These are phyloP conservation scores for Dastarcus helophoroides DNA, from an alignment of 2,888 invertebrate genomes.

Conservation along the genomic window DNA sequence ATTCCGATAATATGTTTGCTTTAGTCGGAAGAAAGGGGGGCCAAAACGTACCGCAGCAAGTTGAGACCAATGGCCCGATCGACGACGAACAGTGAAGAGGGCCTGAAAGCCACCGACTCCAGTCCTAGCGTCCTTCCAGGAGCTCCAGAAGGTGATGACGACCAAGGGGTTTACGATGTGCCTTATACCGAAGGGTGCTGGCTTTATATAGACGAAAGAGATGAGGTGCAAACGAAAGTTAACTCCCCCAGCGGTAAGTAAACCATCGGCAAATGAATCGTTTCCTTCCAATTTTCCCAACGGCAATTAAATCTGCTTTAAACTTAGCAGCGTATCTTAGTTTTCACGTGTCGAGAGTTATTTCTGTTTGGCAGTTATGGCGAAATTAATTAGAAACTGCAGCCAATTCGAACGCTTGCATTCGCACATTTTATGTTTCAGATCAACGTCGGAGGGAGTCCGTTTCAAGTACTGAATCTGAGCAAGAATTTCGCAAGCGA, in stretches of 20 bases:
- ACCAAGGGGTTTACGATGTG: slow-evolving; percentile 63
- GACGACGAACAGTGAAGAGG: slow-evolving; percentile 60
- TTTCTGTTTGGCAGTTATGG: too few relatives aligned
- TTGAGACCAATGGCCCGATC: slow-evolving; percentile 53
- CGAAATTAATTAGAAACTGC: too few relatives aligned
- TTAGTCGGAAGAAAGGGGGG: slow-evolving; percentile 63
- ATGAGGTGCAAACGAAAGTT: slow-evolving; percentile 41
- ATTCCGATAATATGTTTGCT: slow-evolving; percentile 10
- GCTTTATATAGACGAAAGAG: slow-evolving; percentile 65
- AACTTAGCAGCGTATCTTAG: too few relatives aligned
- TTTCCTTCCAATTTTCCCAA: too few relatives aligned
- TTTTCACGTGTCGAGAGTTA: too few relatives aligned
- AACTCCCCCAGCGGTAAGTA: slow-evolving; percentile 17
- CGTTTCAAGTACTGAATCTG: slow-evolving; percentile 57
- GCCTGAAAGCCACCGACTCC: slow-evolving; percentile 51
- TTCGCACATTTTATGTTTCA: too few relatives aligned
- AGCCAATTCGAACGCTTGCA: too few relatives aligned
- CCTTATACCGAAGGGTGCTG: slow-evolving; percentile 61
- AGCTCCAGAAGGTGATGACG: slow-evolving; percentile 48
- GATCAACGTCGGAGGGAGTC: slow-evolving; percentile 43
- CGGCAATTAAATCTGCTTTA: too few relatives aligned
- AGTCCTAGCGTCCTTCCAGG: slow-evolving; percentile 48
- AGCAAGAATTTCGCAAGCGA: slow-evolving; percentile 72
- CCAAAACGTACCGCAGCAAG: slow-evolving; percentile 40
- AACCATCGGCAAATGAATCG: neutral